Evolutionary conservation across 2,797 vertebrate species (phyloP).

Genomic region (Acestrorhynchus altus): DNA sequence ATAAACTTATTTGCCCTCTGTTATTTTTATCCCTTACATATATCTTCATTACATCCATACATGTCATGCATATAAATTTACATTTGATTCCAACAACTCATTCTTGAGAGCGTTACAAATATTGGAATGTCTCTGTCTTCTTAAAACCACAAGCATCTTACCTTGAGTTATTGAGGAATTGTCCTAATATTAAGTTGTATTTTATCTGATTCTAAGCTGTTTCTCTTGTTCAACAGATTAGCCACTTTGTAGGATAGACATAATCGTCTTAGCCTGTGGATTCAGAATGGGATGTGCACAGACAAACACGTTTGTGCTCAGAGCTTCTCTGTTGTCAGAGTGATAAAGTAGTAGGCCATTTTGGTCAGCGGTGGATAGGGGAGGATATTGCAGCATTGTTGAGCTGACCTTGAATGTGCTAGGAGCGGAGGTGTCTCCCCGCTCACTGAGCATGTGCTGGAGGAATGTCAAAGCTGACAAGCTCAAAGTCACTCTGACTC

Average conservation of each 20-base stretch:
- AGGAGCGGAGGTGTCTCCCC: constrained; percentile 22
- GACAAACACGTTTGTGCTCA: constrained; percentile 19
- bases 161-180: background rate
- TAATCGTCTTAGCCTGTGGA: background rate
- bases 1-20: too few relatives aligned
- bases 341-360: constrained; percentile 27
- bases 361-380: constrained; percentile 24
- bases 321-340: constrained; percentile 18
- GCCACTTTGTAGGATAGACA: background rate
- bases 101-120: too few relatives aligned
- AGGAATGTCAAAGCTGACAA: background rate
- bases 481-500: constrained; percentile 28
- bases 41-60: too few relatives aligned
- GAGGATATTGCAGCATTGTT: constrained; percentile 33
- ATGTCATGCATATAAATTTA: too few relatives aligned
- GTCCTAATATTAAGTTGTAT: background rate
- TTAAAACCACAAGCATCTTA: too few relatives aligned
- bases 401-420: constrained; percentile 48
- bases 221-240: constrained; percentile 16
- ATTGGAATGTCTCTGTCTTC: too few relatives aligned
- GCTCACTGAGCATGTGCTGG: constrained; percentile 25
- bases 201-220: background rate
- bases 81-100: too few relatives aligned
- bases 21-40: too few relatives aligned
- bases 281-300: constrained; percentile 15